Evolutionary conservation across 2,888 invertebrate species (phyloP), one percentile per base, ranked within the genome.

Genomic region (Ectobius pallidus): DNA sequence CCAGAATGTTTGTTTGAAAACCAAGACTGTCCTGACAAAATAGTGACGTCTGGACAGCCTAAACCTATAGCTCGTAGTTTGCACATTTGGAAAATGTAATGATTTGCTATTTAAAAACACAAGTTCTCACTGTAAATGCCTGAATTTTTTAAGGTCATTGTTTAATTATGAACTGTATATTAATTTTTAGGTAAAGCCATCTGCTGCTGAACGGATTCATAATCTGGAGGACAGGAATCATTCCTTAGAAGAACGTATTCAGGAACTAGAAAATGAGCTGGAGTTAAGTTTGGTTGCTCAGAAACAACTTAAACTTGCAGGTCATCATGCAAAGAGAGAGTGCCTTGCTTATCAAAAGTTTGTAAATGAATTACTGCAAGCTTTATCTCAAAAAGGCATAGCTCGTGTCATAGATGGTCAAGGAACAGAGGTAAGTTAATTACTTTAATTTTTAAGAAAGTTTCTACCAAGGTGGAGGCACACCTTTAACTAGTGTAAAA

Each of bases 321-420:
- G 39, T 22, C 49, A 63, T 22, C 71, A 49, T 32, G 34, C 52
- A 11, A 32, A 71, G 16, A 27, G 34, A 18, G 63, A 71, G 32
- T 49, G 34, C 44, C 7, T 63, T 14, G 20, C 71, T 11, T 71
- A 71, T 20, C 63, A 71, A 32, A 71, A 71, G 22, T 71, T 71
- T 52, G 63, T 71, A 9, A 63, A 39, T 22, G 63, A 65, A 6
- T 39, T 71, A 39, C 20, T 63, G 14, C 7, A 14, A 20, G 52
- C 49, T 7, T 30, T 71, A 6, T 49, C 63, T 46, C 44, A 32
- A 16, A 71, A 52, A 46, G 25, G 63, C 14, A 25, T 49, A 39
- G 71, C 30, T 34, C 62, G 65, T 14, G 34, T 71, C 3, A 46
- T 71, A 22, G 71, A 71, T 39, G 65, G 63, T 16, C 52, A 71